phyloP scores from a whole-genome alignment of 2,113 vertebrate genomes.

The Ellobius talpinus region DNA sequence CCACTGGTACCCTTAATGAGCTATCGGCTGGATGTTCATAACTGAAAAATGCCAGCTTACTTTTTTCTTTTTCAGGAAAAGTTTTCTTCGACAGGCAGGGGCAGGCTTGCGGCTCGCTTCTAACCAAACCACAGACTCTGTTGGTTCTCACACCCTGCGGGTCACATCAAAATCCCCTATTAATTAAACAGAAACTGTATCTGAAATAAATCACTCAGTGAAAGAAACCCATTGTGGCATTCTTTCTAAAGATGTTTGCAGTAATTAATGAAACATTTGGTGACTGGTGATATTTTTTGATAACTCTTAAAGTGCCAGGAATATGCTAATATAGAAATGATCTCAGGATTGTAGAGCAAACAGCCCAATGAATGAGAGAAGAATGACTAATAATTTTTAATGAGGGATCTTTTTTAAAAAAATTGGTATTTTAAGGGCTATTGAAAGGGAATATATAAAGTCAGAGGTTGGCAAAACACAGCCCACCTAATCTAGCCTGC shows the following conservation, averaged over 20 bases:
- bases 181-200: slow-evolving; percentile 91
- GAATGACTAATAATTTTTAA: slow-evolving; percentile 72
- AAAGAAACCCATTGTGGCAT: slow-evolving; percentile 86
- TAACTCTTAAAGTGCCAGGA: slow-evolving; percentile 87
- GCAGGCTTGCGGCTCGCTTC: slow-evolving; percentile 81
- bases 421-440: background rate
- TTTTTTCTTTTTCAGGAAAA: background rate
- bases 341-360: slow-evolving; percentile 74
- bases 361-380: slow-evolving; percentile 68
- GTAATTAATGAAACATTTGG: slow-evolving; percentile 89
- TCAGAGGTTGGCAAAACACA: background rate
- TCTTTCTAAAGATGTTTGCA: slow-evolving; percentile 87
- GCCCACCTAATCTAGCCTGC: background rate
- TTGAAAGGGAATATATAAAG: background rate
- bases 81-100: slow-evolving; percentile 79
- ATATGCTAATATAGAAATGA: slow-evolving; percentile 83
- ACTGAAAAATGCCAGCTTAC: slow-evolving; percentile 64
- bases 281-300: slow-evolving; percentile 87
- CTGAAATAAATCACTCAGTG: slow-evolving; percentile 86
- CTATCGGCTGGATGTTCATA: slow-evolving; percentile 67
- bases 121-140: slow-evolving; percentile 79
- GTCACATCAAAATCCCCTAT: slow-evolving; percentile 88
- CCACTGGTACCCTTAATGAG: slow-evolving; percentile 71
- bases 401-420: background rate
- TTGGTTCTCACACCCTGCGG: slow-evolving; percentile 87